Conservation (phyloP, 92 coral and sea anemone genomes). For the Heteractis magnifica region DNA sequence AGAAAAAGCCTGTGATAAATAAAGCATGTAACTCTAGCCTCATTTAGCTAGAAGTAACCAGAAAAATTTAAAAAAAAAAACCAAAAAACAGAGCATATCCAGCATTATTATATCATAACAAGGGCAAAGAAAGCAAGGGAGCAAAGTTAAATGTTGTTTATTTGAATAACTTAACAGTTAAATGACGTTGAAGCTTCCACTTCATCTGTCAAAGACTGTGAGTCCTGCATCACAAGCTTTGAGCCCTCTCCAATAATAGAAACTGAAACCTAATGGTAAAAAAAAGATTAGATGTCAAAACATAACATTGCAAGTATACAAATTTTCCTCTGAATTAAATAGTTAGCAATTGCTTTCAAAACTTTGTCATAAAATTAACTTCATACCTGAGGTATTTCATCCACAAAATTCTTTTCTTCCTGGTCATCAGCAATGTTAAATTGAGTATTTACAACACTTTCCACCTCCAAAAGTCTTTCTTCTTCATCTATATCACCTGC, state of each 20-base stretch:
- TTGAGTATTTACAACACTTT: slow-evolving; percentile 65
- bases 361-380: background rate
- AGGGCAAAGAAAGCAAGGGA: too few species aligned
- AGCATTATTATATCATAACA: too few species aligned
- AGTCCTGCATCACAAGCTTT: slow-evolving; percentile 67
- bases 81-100: too few species aligned
- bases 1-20: too few species aligned
- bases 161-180: slow-evolving; percentile 40
- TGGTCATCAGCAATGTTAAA: slow-evolving; percentile 59
- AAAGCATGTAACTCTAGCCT: too few species aligned
- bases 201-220: slow-evolving; percentile 28
- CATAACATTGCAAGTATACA: background rate
- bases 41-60: too few species aligned
- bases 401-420: slow-evolving; percentile 57
- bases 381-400: slow-evolving; percentile 71
- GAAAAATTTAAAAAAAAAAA: too few species aligned
- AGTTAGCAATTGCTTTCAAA: too few species aligned
- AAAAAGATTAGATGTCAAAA: background rate
- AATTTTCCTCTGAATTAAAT: too few species aligned
- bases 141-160: too few species aligned
- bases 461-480: slow-evolving; percentile 67
- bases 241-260: slow-evolving; percentile 57
- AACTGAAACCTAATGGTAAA: slow-evolving; percentile 48
- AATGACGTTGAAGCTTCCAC: slow-evolving; percentile 63
- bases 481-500: slow-evolving; percentile 66